Evolutionary conservation across 2,797 vertebrate genomes (phyloP), one percentile per base, ranked within the genome.

Genomic region (Myotis vivesi): DNA sequence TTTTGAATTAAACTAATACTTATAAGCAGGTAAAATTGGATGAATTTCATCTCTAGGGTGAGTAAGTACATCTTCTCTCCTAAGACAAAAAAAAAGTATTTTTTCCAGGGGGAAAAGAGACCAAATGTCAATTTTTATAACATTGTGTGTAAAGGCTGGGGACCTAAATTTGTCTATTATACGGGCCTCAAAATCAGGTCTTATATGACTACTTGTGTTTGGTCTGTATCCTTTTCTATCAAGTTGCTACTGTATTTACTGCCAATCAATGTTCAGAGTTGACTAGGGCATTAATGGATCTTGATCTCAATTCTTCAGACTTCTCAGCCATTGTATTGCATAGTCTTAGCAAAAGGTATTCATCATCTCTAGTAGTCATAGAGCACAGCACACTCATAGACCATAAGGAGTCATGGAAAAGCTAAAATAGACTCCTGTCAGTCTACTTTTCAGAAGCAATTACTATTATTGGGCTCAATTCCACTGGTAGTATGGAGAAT

Each of bases 1-100:
- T 22, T 83, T 91, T 88, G 28, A 86, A 80, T 96, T 83, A 90
- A 90, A 73, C 4, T 90, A 72, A 87, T 87, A 77, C 68, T 84
- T 92, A 87, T n/a, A 49, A 51, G n/a, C 36, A 36, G 57, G 51
- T 86, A 55, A 82, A 92, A 88, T 57, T 77, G 30, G 3, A 81
- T 62, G 2, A 20, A 36, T 25, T 84, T 79, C 17, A 6, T 72
- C 15, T 93, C 8, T 92, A 57, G 64, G 57, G 15, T 69, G 44
- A 92, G 33, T 71, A 38, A 87, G 33, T 66, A 13, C 22, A 64
- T 57, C 19, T 59, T 83, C 38, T 79, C 28, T 72, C 30, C 25
- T 76, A 82, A 82, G 57, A 69, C 20, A 38, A 57, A 25, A 10
- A 10, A 51, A 20, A 33, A 28, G 36, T 92, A 5, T 53, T 30